Evolutionary conservation across 2,113 vertebrate genomes (phyloP), one percentile per base, ranked within the genome.

Genomic region (Alces alces): DNA sequence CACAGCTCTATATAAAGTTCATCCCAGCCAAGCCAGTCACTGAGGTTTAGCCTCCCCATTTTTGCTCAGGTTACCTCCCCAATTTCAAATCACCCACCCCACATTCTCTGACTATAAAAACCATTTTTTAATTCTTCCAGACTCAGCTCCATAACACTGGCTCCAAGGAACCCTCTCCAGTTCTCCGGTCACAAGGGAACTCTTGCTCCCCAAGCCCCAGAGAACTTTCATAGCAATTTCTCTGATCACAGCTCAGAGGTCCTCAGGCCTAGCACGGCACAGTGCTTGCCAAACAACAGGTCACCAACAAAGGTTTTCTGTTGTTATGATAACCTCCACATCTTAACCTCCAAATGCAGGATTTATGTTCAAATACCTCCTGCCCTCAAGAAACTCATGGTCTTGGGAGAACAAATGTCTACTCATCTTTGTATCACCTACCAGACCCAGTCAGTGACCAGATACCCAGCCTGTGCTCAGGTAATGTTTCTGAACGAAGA

Each of bases 401-500:
- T 54, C 55, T 84, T 39, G 61, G 70, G 12, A 84, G 43, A 83
- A 79, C 14, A 13, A 12, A 36, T 2, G 27, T 54, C 58, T 79
- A 9, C 23, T 15, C 43, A 17, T 17, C 52, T 78, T 52, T 55
- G 27, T 10, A 23, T 10, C 50, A 27, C 25, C 43, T 33, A 21
- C 60, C 36, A 55, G 2, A 64, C 13, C 64, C 45, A 12, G 12
- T 11, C 57, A 50, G 79, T n/a, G 16, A 15, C 47, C n/a, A 28
- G 0, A 6, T 28, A n/a, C 6, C 13, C 28, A 54, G 50, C 30
- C 19, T 25, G 21, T 12, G 16, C 12, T 64, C 36, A 28, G 47
- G 2, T 16, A 36, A 64, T 87, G 58, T 25, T 92, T 83, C 21
- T 36, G 47, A 95, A 60, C n/a, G 50, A 89, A 94, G 64, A 88